phyloP scores from a whole-genome alignment of 2,797 vertebrate species.

The Yasuhikotakia modesta region DNA sequence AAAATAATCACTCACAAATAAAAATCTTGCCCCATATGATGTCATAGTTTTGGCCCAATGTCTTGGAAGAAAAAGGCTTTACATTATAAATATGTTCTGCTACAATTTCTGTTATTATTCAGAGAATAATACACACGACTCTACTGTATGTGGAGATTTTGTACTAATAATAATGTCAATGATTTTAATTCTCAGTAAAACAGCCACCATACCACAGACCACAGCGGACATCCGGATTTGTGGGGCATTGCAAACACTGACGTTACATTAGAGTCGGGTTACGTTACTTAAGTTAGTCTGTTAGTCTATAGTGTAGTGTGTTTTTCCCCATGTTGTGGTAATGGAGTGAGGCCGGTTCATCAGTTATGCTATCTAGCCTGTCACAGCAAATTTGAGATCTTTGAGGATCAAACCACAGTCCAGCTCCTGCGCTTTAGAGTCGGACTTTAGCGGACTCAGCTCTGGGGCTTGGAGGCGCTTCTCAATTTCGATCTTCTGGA shows the following conservation, averaged over 20 bases:
- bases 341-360: conserved; percentile 36
- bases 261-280: conserved; percentile 25
- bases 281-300: not conserved
- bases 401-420: conserved; percentile 41
- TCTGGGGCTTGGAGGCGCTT: conserved; percentile 37
- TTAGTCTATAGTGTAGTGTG: not conserved
- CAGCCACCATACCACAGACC: not conserved
- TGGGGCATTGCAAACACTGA: not conserved
- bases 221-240: no score
- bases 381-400: conserved; percentile 32
- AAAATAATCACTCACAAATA: no score
- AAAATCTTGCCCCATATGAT: no score
- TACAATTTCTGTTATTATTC: no score
- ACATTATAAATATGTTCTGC: no score
- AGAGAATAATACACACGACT: no score
- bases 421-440: conserved; percentile 23
- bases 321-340: not conserved
- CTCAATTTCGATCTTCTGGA: conserved; percentile 17
- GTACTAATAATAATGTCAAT: no score
- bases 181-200: no score
- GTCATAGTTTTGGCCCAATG: no score
- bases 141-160: no score
- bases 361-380: conserved; percentile 43
- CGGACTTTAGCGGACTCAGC: conserved; percentile 31
- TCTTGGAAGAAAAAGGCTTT: no score